Conservation (phyloP, 2,888 invertebrate genomes). For the Campoletis raptor region DNA sequence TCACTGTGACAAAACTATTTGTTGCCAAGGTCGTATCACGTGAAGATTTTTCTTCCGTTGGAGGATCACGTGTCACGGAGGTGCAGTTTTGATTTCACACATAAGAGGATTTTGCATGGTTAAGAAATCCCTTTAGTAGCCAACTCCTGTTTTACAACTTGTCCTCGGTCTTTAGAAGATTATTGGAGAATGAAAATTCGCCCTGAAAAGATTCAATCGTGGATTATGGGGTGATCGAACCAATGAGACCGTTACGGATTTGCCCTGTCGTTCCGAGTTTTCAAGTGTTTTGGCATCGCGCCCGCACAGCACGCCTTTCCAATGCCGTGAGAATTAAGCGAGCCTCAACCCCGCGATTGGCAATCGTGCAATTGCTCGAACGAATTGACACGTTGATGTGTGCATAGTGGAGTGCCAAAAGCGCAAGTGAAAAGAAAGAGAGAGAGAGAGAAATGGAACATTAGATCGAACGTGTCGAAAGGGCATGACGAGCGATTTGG, state of each 20-base stretch:
- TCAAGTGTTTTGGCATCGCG: slow-evolving; percentile 25
- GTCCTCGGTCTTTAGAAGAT: not conserved
- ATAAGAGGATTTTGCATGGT: not conserved
- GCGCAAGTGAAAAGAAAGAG: not conserved
- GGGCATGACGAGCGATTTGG: not conserved
- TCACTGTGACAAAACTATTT: not conserved
- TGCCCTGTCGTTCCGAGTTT: not conserved
- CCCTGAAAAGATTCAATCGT: not conserved
- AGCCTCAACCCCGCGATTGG: slow-evolving; percentile 2
- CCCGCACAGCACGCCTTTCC: slow-evolving; percentile 10
- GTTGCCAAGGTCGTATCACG: not conserved
- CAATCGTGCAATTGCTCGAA: slow-evolving; percentile 22
- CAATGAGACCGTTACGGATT: not conserved
- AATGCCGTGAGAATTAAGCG: slow-evolving; percentile 23
- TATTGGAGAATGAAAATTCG: not conserved
- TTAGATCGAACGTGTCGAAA: not conserved
- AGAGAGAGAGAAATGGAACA: not conserved
- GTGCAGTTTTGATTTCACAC: not conserved
- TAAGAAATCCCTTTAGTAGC: not conserved
- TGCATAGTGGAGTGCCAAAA: not conserved
- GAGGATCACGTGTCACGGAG: not conserved
- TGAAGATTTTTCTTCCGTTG: not conserved
- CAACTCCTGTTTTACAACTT: slow-evolving; percentile 5
- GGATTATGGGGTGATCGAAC: slow-evolving; percentile 2
- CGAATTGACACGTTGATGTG: slow-evolving; percentile 18